Base-by-base conservation (phyloP, 1,140 invertebrate species). In the Teleogryllus occipitalis region DNA sequence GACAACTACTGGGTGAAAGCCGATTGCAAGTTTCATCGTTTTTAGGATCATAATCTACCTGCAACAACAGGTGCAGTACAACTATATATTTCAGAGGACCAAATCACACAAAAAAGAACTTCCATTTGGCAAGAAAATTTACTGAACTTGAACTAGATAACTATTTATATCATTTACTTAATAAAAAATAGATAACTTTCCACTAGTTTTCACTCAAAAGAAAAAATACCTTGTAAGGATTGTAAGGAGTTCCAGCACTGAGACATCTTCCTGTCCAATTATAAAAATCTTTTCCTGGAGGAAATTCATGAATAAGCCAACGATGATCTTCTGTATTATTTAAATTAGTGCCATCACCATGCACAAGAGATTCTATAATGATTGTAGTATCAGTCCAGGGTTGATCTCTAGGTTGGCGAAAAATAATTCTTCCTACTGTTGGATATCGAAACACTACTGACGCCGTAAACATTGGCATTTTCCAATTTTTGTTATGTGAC, bases 221-320 rank as follows among this genome's bases (percentile, higher is more conserved):
- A 39, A 39, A 39, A 39, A 39, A 86, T 83, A 97, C 91, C 81
- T 92, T 90, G 82, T 92, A 92, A 0, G 96, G 96, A 88, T 98
- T 96, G 83, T 89, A 97, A 79, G 93, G 87, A 7, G 85, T 83
- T n/a, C 94, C 95, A 8, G 94, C 90, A 82, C 94, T 96, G 6
- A 94, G 85, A 85, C 96, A 97, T 75, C 97, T 87, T 79, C 88
- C 90, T 75, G 92, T 93, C 95, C 96, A 97, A 84, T 96, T 95
- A 84, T 96, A 97, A 84, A 94, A 97, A 85, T 98, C 97, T 82
- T 91, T 91, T n/a, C 92, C 93, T 4, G 91, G 88, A 78, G 88
- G 85, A 81, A 89, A 84, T 27, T 87, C 85, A 81, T 92, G 91
- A 49, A 94, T 86, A 82, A 89, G 88, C 91, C 92, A 93, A 21